Percentiles rank a stretch among this genome's conserved stretches.
Conservation (phyloP, 1,140 invertebrate genomes). For the Capitella teleta region DNA sequence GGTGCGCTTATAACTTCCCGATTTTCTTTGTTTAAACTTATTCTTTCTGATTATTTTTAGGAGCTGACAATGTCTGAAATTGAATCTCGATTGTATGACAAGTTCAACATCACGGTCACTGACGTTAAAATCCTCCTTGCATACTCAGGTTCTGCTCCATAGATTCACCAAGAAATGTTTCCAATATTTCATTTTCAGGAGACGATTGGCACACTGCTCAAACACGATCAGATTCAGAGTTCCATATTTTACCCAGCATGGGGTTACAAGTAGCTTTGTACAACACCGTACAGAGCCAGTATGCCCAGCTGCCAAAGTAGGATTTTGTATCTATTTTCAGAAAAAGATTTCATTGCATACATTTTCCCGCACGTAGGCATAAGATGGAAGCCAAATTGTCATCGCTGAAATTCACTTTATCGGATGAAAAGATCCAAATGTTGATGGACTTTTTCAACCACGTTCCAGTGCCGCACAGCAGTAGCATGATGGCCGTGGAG, state of each 20-base stretch:
- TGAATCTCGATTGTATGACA: constrained; percentile 67
- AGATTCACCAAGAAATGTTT: no score
- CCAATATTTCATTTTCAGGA: constrained; percentile 40
- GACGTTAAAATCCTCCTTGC: constrained; percentile 53
- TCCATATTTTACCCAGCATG: constrained; percentile 64
- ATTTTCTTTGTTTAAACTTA: not conserved
- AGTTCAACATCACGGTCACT: constrained; percentile 58
- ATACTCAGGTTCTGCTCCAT: constrained; percentile 45
- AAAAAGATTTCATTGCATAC: not conserved
- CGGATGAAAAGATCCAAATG: constrained; percentile 57
- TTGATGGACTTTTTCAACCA: constrained; percentile 59
- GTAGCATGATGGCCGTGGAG: constrained; percentile 22
- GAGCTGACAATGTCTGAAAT: constrained; percentile 71
- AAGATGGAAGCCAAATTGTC: constrained; percentile 65
- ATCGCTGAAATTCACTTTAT: constrained; percentile 64
- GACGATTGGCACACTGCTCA: constrained; percentile 65
- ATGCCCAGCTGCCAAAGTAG: constrained; percentile 53
- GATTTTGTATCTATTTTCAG: not conserved
- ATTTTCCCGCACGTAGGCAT: constrained; percentile 47
- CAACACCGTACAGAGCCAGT: constrained; percentile 65
- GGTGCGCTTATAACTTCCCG: constrained; percentile 12
- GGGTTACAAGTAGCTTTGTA: constrained; percentile 57
- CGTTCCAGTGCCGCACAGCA: constrained; percentile 47
- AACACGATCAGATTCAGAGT: constrained; percentile 59
- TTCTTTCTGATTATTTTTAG: constrained; percentile 11